Conservation (phyloP, 2,113 vertebrate genomes). For the Perccottus glenii region DNA sequence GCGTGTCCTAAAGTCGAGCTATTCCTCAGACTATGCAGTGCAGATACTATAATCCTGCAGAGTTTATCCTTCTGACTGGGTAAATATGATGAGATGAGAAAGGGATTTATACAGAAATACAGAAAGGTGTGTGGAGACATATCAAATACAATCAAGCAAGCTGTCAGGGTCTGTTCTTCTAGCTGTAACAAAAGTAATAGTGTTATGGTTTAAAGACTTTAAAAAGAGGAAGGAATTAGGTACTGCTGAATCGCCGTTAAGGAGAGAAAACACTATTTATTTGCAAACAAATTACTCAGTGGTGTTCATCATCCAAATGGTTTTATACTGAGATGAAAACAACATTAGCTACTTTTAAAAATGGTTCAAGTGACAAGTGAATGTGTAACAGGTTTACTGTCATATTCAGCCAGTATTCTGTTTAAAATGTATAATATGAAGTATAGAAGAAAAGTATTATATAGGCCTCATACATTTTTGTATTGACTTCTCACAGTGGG, state of each 20-base stretch:
- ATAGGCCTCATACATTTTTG: too few species aligned
- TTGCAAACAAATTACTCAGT: background rate
- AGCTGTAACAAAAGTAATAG: conserved; percentile 48
- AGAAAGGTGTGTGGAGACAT: conserved; percentile 53
- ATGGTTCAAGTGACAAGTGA: conserved; percentile 1
- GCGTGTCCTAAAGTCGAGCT: conserved; percentile 32
- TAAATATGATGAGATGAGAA: conserved; percentile 69
- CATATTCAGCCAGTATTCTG: background rate
- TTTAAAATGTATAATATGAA: too few species aligned
- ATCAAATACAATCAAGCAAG: conserved; percentile 57
- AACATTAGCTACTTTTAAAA: background rate
- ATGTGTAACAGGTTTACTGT: conserved; percentile 3
- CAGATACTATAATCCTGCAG: conserved; percentile 37
- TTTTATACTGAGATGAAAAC: background rate
- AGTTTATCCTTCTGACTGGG: conserved; percentile 51
- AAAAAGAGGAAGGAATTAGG: conserved; percentile 11
- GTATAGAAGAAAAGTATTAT: too few species aligned
- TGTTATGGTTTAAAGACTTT: conserved; percentile 24
- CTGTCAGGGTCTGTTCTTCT: conserved; percentile 40
- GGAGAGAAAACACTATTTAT: background rate
- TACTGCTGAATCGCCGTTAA: background rate
- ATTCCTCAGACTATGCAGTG: conserved; percentile 16
- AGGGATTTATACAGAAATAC: conserved; percentile 57
- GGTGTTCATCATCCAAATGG: background rate
- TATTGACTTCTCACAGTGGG: too few species aligned